A percentile compares a stretch with the other conserved stretches of the same genome.
Evolutionary conservation across 30 jellyfish, hydroid and myxozoan genomes (phyloP).

Genomic region (Sanderia malayensis): DNA sequence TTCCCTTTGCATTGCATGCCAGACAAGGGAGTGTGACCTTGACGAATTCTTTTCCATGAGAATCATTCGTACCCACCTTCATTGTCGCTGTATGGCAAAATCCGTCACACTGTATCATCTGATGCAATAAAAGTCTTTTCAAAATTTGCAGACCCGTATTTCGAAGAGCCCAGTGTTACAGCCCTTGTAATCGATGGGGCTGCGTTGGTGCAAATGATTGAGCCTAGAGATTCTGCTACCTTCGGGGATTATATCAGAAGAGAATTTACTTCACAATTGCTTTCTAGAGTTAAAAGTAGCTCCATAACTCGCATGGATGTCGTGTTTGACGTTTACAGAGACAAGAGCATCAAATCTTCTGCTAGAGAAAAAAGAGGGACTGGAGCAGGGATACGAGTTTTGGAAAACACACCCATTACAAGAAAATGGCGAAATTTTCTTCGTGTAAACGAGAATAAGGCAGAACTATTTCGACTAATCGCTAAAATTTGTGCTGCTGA

Average conservation of each 20-base stretch:
- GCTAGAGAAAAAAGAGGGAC: slow-evolving; percentile 45
- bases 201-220: slow-evolving; percentile 26
- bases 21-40: slow-evolving; percentile 28
- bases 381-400: slow-evolving; percentile 21
- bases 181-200: slow-evolving; percentile 55
- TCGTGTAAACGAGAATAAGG: slow-evolving; percentile 36
- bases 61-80: slow-evolving; percentile 42
- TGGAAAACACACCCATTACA: slow-evolving; percentile 21
- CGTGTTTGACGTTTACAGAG: slow-evolving; percentile 36
- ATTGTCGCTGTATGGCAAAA: slow-evolving; percentile 24
- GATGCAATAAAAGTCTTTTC: slow-evolving; percentile 20
- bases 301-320: slow-evolving; percentile 25
- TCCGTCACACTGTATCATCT: slow-evolving; percentile 6
- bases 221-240: slow-evolving; percentile 19
- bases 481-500: slow-evolving; percentile 9
- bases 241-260: slow-evolving; percentile 24
- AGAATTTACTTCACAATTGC: slow-evolving; percentile 6
- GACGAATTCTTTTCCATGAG: slow-evolving; percentile 44
- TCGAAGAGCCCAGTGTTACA: slow-evolving; percentile 11
- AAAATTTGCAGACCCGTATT: slow-evolving; percentile 18
- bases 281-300: not conserved
- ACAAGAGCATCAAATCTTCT: slow-evolving; percentile 19
- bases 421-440: slow-evolving; percentile 38
- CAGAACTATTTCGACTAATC: slow-evolving; percentile 26
- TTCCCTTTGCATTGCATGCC: slow-evolving; percentile 23